Evolutionary conservation across 1,140 invertebrate species (phyloP).

Genomic region (Nasonia giraulti): DNA sequence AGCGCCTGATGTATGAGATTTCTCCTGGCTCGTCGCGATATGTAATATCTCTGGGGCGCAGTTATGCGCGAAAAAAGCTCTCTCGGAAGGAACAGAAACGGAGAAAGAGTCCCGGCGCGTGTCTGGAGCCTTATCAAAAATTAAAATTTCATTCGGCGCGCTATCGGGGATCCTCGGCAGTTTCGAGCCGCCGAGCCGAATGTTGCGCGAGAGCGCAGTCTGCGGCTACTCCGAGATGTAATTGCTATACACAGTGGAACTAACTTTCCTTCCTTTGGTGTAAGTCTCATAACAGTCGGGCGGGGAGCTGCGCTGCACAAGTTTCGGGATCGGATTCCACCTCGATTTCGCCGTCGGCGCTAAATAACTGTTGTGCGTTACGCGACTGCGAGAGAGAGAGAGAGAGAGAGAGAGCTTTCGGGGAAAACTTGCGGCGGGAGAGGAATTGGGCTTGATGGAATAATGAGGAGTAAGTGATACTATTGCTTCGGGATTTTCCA

Average conservation of each 20-base stretch:
- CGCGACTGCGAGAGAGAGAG: too few relatives aligned
- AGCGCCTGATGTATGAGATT: slow-evolving; percentile 20
- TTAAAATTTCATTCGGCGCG: slow-evolving; percentile 71
- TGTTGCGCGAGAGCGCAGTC: neutral
- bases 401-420: too few relatives aligned
- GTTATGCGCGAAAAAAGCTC: slow-evolving; percentile 25
- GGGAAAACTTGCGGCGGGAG: too few relatives aligned
- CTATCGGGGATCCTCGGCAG: slow-evolving; percentile 55
- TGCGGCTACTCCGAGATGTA: slow-evolving; percentile 51
- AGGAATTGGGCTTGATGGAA: too few relatives aligned
- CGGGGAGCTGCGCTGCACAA: neutral
- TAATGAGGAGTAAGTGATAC: too few relatives aligned
- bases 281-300: neutral
- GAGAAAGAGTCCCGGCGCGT: slow-evolving; percentile 49
- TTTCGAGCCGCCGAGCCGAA: slow-evolving; percentile 16
- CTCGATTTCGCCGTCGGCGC: too few relatives aligned
- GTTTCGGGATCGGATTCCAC: neutral
- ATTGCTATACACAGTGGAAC: slow-evolving; percentile 57
- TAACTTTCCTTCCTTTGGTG: slow-evolving; percentile 55
- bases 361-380: too few relatives aligned
- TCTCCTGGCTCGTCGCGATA: slow-evolving; percentile 56
- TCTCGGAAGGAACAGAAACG: slow-evolving; percentile 34
- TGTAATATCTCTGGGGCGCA: slow-evolving; percentile 66
- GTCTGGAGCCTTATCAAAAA: slow-evolving; percentile 69
- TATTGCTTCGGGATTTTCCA: too few relatives aligned